Conservation (phyloP, 2,113 vertebrate species). For the Mionectes macconnelli region DNA sequence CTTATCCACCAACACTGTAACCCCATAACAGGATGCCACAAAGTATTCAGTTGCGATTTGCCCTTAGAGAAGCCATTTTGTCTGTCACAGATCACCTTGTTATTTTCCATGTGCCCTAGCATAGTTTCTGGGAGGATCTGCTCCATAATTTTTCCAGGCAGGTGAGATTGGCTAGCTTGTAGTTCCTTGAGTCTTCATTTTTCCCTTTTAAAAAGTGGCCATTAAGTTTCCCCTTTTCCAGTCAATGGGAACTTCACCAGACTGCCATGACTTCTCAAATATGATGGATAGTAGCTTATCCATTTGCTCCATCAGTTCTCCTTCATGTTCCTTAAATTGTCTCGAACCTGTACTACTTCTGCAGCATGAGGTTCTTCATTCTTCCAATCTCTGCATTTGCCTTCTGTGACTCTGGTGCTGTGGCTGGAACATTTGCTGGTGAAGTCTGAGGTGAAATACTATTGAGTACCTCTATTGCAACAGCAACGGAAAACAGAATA, state of each 20-base stretch:
- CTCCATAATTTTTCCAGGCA: neutral
- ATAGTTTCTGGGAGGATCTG: neutral
- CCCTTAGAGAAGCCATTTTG: neutral
- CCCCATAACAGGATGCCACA: neutral
- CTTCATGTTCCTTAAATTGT: neutral
- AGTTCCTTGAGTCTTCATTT: neutral
- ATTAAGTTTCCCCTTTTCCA: neutral
- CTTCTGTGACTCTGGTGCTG: neutral
- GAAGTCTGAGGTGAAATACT: neutral
- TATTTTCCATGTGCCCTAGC: neutral
- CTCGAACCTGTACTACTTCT: neutral
- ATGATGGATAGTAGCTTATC: neutral
- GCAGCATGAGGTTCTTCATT: neutral
- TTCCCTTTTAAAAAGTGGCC: neutral
- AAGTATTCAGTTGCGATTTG: neutral
- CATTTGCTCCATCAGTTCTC: neutral
- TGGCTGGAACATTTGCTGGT: neutral
- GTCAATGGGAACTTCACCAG: neutral
- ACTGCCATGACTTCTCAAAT: neutral
- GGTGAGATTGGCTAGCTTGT: neutral
- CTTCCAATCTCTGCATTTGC: neutral
- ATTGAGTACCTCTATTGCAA: neutral
- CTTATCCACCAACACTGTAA: neutral
- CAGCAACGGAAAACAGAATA: too few species aligned
- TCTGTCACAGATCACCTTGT: neutral